Evolutionary conservation across 2,113 vertebrate genomes (phyloP), one percentile per base, ranked within the genome.

Genomic region (Ranitomeya imitator): DNA sequence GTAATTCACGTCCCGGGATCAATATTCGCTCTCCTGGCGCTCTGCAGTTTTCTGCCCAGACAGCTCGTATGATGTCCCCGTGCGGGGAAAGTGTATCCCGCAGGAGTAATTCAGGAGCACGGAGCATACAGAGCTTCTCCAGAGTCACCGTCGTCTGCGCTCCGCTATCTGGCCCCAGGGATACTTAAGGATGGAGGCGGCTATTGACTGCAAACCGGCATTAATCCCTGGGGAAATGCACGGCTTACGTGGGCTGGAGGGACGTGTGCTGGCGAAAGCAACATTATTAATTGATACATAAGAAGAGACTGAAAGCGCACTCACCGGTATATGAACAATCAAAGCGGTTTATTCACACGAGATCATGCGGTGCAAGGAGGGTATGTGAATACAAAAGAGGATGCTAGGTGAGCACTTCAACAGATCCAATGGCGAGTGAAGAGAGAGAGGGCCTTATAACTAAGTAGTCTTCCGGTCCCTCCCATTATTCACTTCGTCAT

Each of bases 91-190:
- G 11, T 31, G 51, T 77, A 78, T 57, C 55, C 57, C 57, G 6
- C 18, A n/a, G 71, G 73, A 86, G 59, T 86, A 78, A 86, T 51
- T 61, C 31, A 61, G 31, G 85, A 45, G 57, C 55, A 51, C 31
- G 59, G 8, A 76, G 55, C 71, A 21, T 10, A 60, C 63, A 6
- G 12, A 8, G 31, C 83, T 15, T 85, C 67, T 23, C 55, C 55
- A 16, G 73, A 77, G 60, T 63, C 69, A 31, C n/a, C 13, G 69
- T 31, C n/a, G 71, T 74, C 71, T 45, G 15, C 26, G 8, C 52
- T 15, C 18, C 15, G 13, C 10, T 78, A 78, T 78, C 21, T 79
- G 52, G 21, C 77, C 77, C 77, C 23, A 55, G 77, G 77, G 77
- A 79, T 55, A 19, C 10, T 23, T 55, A 23, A 79, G 51, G 52